These are phyloP conservation scores for Drosophila quadrilineata DNA, from an alignment of 1,140 invertebrate genomes.

Conservation along the genomic window DNA sequence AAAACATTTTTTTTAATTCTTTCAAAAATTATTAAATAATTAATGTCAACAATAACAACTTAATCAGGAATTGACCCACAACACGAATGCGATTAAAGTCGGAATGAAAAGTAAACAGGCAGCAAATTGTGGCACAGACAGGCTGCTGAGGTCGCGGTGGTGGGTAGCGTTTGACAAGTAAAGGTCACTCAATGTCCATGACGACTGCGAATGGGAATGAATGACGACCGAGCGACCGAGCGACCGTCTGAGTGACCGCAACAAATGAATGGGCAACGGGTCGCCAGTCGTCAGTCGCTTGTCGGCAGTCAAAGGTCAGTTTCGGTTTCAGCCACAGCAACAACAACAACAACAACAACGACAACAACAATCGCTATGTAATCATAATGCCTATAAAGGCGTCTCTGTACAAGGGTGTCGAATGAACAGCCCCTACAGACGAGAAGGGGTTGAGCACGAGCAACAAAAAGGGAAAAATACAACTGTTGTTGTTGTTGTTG, in stretches of 20 bases:
- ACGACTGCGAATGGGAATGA: constrained; percentile 39
- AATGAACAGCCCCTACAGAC: constrained; percentile 5
- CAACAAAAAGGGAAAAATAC: constrained; percentile 4
- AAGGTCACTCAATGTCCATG: constrained; percentile 75
- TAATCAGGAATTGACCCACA: constrained; percentile 73
- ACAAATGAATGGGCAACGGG: constrained; percentile 58
- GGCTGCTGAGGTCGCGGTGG: neutral
- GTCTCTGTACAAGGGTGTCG: constrained; percentile 49
- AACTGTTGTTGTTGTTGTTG: constrained; percentile 27
- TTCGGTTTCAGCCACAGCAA: constrained; percentile 45
- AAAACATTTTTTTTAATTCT: constrained; percentile 47
- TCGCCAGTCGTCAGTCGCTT: constrained; percentile 35
- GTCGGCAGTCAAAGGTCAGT: constrained; percentile 63
- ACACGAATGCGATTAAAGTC: constrained; percentile 51
- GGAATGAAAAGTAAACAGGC: constrained; percentile 10
- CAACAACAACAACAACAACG: constrained; percentile 15
- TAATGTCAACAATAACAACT: constrained; percentile 72
- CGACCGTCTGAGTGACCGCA: constrained; percentile 69
- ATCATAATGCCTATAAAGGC: constrained; percentile 32
- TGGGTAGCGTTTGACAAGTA: constrained; percentile 46
- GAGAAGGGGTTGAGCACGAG: constrained; percentile 22
- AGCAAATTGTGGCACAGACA: neutral
- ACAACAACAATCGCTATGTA: constrained; percentile 35
- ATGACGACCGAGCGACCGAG: constrained; percentile 32
- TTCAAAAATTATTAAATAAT: constrained; percentile 41